Conservation (phyloP, 2,888 invertebrate genomes). For the Biston betularia region DNA sequence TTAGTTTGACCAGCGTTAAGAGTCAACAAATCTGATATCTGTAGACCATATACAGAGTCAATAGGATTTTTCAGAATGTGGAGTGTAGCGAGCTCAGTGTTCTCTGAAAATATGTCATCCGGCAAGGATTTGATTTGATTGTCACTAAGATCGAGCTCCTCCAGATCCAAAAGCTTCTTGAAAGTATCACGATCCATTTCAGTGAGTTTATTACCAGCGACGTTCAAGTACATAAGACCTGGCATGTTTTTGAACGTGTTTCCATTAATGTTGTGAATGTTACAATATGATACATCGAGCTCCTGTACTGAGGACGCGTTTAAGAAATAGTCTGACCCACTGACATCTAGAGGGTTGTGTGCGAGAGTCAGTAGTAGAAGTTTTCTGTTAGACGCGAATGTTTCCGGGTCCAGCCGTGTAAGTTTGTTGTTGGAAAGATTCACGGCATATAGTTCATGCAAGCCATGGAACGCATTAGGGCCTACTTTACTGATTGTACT, state of each 20-base stretch:
- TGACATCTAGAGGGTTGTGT: conserved; percentile 87
- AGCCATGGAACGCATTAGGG: conserved; percentile 89
- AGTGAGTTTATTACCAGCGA: conserved; percentile 89
- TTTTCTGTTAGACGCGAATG: conserved; percentile 89
- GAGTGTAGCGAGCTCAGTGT: conserved; percentile 88
- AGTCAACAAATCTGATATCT: conserved; percentile 87
- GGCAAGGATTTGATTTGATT: conserved; percentile 89
- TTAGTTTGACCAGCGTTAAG: conserved; percentile 90
- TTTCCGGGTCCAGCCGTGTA: conserved; percentile 88
- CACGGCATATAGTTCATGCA: conserved; percentile 88
- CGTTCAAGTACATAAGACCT: conserved; percentile 88
- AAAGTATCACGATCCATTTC: conserved; percentile 87
- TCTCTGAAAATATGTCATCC: conserved; percentile 88
- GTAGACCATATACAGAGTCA: conserved; percentile 86
- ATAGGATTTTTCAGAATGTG: conserved; percentile 90
- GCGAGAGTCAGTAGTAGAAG: conserved; percentile 88
- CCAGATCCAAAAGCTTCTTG: conserved; percentile 87
- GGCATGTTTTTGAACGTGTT: conserved; percentile 88
- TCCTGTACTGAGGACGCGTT: conserved; percentile 89
- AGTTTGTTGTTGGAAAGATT: conserved; percentile 90
- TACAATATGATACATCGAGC: conserved; percentile 90
- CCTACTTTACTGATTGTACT: conserved; percentile 89
- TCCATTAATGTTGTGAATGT: conserved; percentile 87
- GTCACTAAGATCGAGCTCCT: conserved; percentile 90
- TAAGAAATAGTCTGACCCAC: conserved; percentile 81